A percentile compares a stretch with the other conserved stretches of the same genome.
Evolutionary conservation across 2,888 invertebrate species (phyloP).

Genomic region (Prosopocoilus inquinatus): DNA sequence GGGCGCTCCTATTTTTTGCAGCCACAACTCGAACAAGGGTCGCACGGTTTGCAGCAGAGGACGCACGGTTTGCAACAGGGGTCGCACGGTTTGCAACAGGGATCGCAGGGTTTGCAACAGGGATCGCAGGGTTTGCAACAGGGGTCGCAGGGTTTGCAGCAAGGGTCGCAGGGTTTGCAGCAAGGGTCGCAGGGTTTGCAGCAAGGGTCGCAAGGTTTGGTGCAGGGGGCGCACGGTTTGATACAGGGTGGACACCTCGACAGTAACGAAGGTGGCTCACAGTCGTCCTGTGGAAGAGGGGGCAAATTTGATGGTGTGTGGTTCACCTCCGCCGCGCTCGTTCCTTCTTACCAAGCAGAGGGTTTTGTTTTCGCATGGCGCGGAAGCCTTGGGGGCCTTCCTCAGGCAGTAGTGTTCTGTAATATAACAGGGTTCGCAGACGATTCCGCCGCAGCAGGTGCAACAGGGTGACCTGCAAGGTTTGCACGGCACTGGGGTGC

Average conservation of each 20-base stretch:
- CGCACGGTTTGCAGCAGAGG: constrained; percentile 8
- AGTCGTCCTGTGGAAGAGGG: constrained; percentile 14
- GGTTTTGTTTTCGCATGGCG: constrained; percentile 14
- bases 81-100: constrained; percentile 11
- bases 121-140: constrained; percentile 23
- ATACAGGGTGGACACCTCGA: constrained; percentile 2
- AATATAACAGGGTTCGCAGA: constrained; percentile 15
- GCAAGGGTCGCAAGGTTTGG: constrained; percentile 14
- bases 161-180: constrained; percentile 9
- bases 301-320: background rate
- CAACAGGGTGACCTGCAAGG: constrained; percentile 30
- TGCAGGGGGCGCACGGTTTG: constrained; percentile 7
- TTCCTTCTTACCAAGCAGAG: constrained; percentile 26
- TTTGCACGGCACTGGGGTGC: constrained; percentile 23
- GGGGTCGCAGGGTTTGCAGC: constrained; percentile 8
- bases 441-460: constrained; percentile 26
- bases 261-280: constrained; percentile 5
- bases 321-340: background rate
- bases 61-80: constrained; percentile 4
- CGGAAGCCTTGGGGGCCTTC: constrained; percentile 20
- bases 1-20: background rate
- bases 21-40: background rate
- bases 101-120: too few relatives aligned
- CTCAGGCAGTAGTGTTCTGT: constrained; percentile 29
- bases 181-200: constrained; percentile 8